phyloP scores from a whole-genome alignment of 2,797 vertebrate species.

The Coregonus sp. region DNA sequence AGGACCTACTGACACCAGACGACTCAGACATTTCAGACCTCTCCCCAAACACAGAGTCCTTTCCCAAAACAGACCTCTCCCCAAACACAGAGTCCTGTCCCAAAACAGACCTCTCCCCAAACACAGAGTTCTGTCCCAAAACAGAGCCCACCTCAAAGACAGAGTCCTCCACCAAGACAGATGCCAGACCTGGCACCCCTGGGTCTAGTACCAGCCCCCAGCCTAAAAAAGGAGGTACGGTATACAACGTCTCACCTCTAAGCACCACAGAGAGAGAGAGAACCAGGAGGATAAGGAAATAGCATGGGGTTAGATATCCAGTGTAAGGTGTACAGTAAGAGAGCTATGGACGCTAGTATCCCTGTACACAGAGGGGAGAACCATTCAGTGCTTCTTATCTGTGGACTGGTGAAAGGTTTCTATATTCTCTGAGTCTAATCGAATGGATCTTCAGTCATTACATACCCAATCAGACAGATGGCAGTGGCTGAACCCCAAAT shows the following conservation, averaged over 20 bases:
- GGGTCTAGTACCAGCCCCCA: constrained; percentile 57
- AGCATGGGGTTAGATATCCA: not conserved
- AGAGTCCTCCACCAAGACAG: constrained; percentile 59
- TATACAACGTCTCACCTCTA: not conserved
- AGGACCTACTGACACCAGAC: constrained; percentile 62
- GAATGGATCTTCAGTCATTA: constrained; percentile 5
- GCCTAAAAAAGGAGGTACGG: constrained; percentile 78
- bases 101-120: constrained; percentile 65
- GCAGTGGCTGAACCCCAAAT: constrained; percentile 33
- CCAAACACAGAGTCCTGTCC: constrained; percentile 43
- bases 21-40: constrained; percentile 71
- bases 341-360: not conserved
- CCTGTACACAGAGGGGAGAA: not conserved
- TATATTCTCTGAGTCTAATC: not conserved
- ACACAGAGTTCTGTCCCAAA: constrained; percentile 45
- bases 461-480: constrained; percentile 27
- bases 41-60: constrained; percentile 38
- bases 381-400: not conserved
- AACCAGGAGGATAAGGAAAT: not conserved
- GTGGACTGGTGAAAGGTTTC: not conserved
- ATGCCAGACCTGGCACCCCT: constrained; percentile 55
- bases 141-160: constrained; percentile 65
- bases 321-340: not conserved
- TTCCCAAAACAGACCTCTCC: constrained; percentile 64
- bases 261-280: not conserved